Conservation (phyloP, 2,888 invertebrate species). For the Sinotaia quadrata region DNA sequence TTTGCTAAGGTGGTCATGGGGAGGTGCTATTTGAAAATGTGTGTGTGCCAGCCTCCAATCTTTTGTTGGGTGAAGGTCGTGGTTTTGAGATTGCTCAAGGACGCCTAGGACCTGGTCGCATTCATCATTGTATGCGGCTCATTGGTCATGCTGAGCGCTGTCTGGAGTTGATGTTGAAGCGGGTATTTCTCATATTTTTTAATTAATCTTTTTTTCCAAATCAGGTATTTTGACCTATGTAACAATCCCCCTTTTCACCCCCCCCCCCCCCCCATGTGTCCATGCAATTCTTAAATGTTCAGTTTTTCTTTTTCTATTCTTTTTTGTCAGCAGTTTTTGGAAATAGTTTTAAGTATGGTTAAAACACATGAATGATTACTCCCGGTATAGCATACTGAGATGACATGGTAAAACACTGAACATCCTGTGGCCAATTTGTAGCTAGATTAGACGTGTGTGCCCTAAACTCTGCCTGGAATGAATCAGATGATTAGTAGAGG, state of each 20-base stretch:
- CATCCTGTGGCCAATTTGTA: no score
- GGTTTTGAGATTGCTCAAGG: slow-evolving; percentile 75
- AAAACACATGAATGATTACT: no score
- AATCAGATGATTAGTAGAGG: no score
- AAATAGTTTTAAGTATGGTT: no score
- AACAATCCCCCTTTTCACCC: background rate
- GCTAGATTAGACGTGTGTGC: no score
- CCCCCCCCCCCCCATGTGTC: background rate
- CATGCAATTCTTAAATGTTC: no score
- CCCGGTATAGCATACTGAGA: no score
- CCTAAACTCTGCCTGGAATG: no score
- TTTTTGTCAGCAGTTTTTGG: no score
- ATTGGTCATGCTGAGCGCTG: slow-evolving; percentile 73
- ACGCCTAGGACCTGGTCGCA: slow-evolving; percentile 74
- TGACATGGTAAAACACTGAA: no score
- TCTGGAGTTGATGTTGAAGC: slow-evolving; percentile 70
- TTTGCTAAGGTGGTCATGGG: slow-evolving; percentile 72
- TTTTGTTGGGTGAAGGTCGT: slow-evolving; percentile 74
- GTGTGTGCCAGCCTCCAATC: slow-evolving; percentile 71
- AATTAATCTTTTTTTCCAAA: background rate
- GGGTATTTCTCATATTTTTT: slow-evolving; percentile 52
- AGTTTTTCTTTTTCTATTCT: no score
- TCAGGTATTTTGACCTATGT: background rate
- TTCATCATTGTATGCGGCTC: slow-evolving; percentile 75
- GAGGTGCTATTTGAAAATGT: slow-evolving; percentile 74